phyloP scores from a whole-genome alignment of 2,888 invertebrate genomes.

The Matsumyia berberina region DNA sequence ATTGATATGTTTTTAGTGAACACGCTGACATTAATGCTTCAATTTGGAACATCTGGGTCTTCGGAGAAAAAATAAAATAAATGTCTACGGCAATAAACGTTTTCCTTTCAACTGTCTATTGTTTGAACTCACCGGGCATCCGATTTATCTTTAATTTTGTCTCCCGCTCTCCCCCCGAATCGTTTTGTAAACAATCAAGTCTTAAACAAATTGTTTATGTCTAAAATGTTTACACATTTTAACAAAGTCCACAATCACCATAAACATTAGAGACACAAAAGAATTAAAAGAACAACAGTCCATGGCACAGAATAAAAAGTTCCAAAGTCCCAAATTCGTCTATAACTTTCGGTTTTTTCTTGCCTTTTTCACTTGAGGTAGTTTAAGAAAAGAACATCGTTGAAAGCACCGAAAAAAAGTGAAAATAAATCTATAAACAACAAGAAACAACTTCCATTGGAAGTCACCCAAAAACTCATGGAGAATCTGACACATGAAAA shows the following conservation, averaged over 20 bases:
- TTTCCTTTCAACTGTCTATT: conserved; percentile 7
- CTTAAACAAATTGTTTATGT: conserved; percentile 31
- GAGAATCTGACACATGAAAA: conserved; percentile 23
- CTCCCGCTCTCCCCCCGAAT: too few species aligned
- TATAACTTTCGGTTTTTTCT: background rate
- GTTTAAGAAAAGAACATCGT: conserved; percentile 9
- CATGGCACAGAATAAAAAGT: background rate
- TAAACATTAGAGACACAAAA: conserved; percentile 2
- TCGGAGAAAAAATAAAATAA: background rate
- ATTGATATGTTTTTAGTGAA: too few species aligned
- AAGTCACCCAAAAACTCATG: conserved; percentile 37
- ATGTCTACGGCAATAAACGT: background rate
- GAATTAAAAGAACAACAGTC: background rate
- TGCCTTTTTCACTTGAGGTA: background rate
- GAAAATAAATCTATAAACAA: conserved; percentile 15
- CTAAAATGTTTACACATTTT: conserved; percentile 13
- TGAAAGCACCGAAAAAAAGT: background rate
- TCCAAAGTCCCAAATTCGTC: background rate
- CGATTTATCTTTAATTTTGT: background rate
- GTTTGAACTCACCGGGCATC: background rate
- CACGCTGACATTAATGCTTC: background rate
- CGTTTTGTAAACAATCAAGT: conserved; percentile 31
- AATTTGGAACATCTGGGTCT: background rate
- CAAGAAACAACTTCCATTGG: conserved; percentile 4
- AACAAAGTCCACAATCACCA: conserved; percentile 8